These are phyloP conservation scores for Porites cylindrica DNA, from an alignment of 92 coral and sea anemone species.

Conservation along the genomic window DNA sequence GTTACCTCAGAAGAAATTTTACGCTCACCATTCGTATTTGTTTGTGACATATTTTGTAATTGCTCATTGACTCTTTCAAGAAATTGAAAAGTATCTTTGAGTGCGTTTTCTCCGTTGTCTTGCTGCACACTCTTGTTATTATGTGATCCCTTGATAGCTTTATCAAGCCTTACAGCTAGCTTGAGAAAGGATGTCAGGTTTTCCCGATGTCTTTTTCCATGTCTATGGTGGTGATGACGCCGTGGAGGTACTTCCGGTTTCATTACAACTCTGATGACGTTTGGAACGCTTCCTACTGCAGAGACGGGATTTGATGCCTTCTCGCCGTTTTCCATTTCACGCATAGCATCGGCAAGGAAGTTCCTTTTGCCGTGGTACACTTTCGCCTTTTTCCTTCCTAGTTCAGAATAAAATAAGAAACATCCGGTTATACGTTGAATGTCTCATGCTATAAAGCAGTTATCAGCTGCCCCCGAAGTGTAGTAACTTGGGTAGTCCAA, in stretches of 20 bases:
- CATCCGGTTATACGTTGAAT: too few species aligned
- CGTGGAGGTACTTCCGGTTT: slow-evolving; percentile 45
- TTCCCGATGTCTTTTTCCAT: not conserved
- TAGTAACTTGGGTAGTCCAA: not conserved
- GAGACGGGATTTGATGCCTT: slow-evolving; percentile 12
- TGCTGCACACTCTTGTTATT: slow-evolving; percentile 7
- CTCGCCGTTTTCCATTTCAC: slow-evolving; percentile 78
- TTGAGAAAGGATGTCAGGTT: slow-evolving; percentile 23
- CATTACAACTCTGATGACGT: slow-evolving; percentile 49
- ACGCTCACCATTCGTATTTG: not conserved
- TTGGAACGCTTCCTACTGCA: slow-evolving; percentile 30
- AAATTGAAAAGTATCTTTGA: slow-evolving; percentile 19
- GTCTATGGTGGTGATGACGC: slow-evolving; percentile 39
- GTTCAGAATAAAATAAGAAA: not conserved
- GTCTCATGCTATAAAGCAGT: not conserved
- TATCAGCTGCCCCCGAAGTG: not conserved
- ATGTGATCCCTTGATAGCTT: not conserved
- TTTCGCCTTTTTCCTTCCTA: slow-evolving; percentile 30
- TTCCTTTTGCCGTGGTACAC: slow-evolving; percentile 63
- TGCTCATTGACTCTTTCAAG: slow-evolving; percentile 35
- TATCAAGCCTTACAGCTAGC: slow-evolving; percentile 19
- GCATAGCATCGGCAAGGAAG: slow-evolving; percentile 90
- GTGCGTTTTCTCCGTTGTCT: not conserved
- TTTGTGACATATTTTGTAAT: slow-evolving; percentile 24
- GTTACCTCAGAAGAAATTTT: not conserved